Evolutionary conservation across 2,113 vertebrate species (phyloP).

Genomic region (Aphyosemion australe): DNA sequence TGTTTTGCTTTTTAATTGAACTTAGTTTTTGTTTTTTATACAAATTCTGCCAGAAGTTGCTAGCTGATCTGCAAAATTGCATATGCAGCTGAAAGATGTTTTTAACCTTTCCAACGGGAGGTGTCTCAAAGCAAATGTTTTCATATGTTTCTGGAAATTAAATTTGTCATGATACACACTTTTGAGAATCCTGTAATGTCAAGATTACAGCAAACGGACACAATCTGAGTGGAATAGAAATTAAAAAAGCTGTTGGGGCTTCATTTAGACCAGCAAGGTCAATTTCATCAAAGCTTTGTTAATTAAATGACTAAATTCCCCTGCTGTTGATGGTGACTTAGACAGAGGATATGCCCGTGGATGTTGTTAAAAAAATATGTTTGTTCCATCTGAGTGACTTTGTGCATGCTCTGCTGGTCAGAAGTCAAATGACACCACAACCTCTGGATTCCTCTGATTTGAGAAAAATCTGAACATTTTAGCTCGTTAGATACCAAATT

Average conservation of each 20-base stretch:
- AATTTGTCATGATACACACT: constrained; percentile 5
- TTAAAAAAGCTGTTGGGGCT: constrained; percentile 50
- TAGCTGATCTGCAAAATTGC: background rate
- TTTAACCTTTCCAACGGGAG: background rate
- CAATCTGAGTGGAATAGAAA: constrained; percentile 25
- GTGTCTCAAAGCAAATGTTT: background rate
- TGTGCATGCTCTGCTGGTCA: background rate
- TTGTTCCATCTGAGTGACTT: background rate
- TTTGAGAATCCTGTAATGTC: constrained; percentile 12
- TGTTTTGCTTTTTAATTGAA: background rate
- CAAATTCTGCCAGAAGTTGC: background rate
- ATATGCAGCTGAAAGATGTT: background rate
- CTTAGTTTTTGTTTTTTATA: background rate
- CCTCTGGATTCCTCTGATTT: constrained; percentile 8
- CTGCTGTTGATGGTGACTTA: background rate
- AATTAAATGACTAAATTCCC: constrained; percentile 50
- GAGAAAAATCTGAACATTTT: background rate
- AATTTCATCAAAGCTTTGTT: constrained; percentile 53
- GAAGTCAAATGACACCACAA: background rate
- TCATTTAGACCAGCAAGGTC: constrained; percentile 41
- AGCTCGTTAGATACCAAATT: too few relatives aligned
- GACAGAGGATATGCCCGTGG: constrained; percentile 18
- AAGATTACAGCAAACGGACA: constrained; percentile 36
- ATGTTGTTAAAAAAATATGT: constrained; percentile 11
- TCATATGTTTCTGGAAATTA: constrained; percentile 9